phyloP scores from a whole-genome alignment of 2,113 vertebrate genomes.

The Microcebus ravelobensis region DNA sequence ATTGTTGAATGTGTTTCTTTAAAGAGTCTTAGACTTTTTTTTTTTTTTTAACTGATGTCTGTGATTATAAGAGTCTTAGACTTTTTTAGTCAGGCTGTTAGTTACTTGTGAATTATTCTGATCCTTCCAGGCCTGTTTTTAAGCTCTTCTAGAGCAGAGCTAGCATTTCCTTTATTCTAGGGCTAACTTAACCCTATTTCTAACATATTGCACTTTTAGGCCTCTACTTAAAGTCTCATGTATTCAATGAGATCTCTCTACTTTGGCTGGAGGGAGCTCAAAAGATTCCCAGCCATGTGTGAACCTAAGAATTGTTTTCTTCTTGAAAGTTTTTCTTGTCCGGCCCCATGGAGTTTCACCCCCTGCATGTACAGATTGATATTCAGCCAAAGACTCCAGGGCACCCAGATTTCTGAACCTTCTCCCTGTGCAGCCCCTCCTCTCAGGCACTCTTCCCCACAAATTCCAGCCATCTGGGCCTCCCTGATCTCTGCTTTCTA shows the following conservation, averaged over 20 bases:
- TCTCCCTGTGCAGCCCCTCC: not conserved
- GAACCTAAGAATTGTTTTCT: not conserved
- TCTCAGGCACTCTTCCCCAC: not conserved
- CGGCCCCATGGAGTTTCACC: not conserved
- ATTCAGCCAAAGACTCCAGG: not conserved
- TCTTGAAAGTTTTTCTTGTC: not conserved
- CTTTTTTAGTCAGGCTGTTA: not conserved
- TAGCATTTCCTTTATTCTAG: not conserved
- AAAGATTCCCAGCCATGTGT: not conserved
- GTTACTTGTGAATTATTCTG: slow-evolving; percentile 10
- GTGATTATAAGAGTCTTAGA: not conserved
- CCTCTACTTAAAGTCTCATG: not conserved
- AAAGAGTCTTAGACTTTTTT: not conserved
- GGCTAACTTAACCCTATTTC: not conserved
- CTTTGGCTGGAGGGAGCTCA: not conserved
- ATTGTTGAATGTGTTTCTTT: not conserved
- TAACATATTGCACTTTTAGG: not conserved
- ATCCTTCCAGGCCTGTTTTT: not conserved
- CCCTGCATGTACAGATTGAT: not conserved
- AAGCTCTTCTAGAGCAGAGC: not conserved
- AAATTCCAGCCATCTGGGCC: not conserved
- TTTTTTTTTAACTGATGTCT: too few species aligned
- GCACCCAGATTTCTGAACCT: not conserved
- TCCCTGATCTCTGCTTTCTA: not conserved
- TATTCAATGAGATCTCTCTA: not conserved